phyloP scores from a whole-genome alignment of 2,888 invertebrate species.

The Eristalinus sepulchralis region DNA sequence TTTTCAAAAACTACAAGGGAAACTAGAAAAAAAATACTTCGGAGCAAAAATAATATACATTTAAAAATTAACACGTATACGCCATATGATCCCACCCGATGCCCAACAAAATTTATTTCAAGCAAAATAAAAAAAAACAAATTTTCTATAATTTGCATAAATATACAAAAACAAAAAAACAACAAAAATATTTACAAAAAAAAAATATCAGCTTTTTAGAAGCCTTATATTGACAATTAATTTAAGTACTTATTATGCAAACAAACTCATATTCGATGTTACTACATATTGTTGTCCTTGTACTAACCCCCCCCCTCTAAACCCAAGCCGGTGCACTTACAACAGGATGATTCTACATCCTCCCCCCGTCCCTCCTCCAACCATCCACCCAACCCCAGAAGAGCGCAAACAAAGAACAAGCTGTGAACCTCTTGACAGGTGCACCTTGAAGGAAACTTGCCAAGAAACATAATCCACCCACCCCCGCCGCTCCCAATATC shows the following conservation, averaged over 20 bases:
- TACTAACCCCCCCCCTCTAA: constrained; percentile 16
- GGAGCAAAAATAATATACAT: not conserved
- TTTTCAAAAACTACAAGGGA: no score
- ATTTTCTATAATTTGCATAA: constrained; percentile 3
- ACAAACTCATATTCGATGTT: constrained; percentile 56
- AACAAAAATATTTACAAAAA: not conserved
- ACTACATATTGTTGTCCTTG: constrained; percentile 49
- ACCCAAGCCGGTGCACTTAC: constrained; percentile 12
- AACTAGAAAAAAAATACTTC: no score
- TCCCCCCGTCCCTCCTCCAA: not conserved
- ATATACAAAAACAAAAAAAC: not conserved
- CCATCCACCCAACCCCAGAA: not conserved
- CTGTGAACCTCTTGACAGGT: constrained; percentile 10
- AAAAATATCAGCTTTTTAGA: constrained; percentile 38
- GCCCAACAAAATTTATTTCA: not conserved
- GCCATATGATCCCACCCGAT: no score
- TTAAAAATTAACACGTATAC: constrained; percentile 22
- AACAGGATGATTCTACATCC: constrained; percentile 25
- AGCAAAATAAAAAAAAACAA: not conserved
- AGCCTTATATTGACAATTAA: constrained; percentile 40
- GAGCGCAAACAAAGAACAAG: constrained; percentile 3
- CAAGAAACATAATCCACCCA: constrained; percentile 2
- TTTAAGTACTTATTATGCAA: constrained; percentile 33
- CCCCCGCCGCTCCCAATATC: constrained; percentile 44
- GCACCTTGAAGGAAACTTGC: not conserved